Base-by-base conservation (phyloP, 2,113 vertebrate species). In the Pipra filicauda region DNA sequence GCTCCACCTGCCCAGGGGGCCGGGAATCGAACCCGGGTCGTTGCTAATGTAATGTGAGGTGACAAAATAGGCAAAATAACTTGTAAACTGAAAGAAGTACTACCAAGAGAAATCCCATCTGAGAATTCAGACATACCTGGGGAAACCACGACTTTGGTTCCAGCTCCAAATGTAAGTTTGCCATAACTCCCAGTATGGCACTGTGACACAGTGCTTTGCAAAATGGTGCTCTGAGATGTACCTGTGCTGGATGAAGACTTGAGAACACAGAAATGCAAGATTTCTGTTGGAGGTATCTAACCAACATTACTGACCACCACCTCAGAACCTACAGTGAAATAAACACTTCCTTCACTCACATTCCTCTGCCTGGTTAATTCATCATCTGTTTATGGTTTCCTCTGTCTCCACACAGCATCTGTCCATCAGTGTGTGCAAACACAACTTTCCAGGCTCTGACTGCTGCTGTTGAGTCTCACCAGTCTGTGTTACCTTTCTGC, bases 61-160 rank as follows among this genome's bases (percentile, higher is more conserved):
- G 37, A 71, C 1, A 8, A 44, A 74, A 85, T 0, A 58, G 51
- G 46, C 15, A 88, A 87, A 89, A 21, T n/a, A 58, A 62, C 11
- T 27, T 22, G 8, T 37, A 46, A 73, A 49, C 13, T 15, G 30
- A 39, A 31, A 58, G 27, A 35, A 57, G 5, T 15, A 9, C 14
- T 77, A 41, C 51, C 49, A 78, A 64, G 28, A 71, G 24, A 10
- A 85, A 57, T 30, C 24, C 54, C 5, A 86, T 5, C 10, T 48
- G 31, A 70, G 58, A 30, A 49, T 27, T 49, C 59, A 66, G 57
- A 67, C 76, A 12, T 95, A 95, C 96, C 96, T 95, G 70, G 65
- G 49, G 23, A 94, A 64, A 96, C 55, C 0, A 1, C 0, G 21
- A 95, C 76, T 71, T 89, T 94, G 18, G 80, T 96, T 61, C 96